A percentile compares a stretch with the other conserved stretches of the same genome.
Evolutionary conservation across 2,113 vertebrate genomes (phyloP).

Genomic region (Australoheros scitulus): DNA sequence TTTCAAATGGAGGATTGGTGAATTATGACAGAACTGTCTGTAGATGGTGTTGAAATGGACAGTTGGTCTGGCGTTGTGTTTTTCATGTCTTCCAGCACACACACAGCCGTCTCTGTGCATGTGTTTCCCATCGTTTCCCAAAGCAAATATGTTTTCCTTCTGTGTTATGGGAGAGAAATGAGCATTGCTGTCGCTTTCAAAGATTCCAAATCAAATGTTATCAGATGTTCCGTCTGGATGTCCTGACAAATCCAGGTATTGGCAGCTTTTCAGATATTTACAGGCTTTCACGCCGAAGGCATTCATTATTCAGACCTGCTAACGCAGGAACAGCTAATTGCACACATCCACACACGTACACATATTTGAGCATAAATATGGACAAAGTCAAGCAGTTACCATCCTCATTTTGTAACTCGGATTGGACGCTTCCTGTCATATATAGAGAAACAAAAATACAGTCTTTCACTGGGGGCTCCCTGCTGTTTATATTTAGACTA

Average conservation of each 20-base stretch:
- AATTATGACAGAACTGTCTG: conserved; percentile 29
- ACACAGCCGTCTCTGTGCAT: not conserved
- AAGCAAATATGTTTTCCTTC: conserved; percentile 24
- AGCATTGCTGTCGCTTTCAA: conserved; percentile 44
- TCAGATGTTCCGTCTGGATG: conserved; percentile 38
- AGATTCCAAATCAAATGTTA: conserved; percentile 51
- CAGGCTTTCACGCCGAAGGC: conserved; percentile 32
- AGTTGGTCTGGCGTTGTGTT: conserved; percentile 40
- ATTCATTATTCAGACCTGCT: conserved; percentile 47
- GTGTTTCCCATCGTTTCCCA: conserved; percentile 30
- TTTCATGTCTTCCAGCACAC: conserved; percentile 4
- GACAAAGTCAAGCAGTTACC: not conserved
- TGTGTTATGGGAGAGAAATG: conserved; percentile 43
- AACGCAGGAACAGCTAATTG: conserved; percentile 12
- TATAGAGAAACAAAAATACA: conserved; percentile 29
- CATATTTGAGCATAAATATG: conserved; percentile 5
- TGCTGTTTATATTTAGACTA: conserved; percentile 56
- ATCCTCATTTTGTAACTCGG: conserved; percentile 19
- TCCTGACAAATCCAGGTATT: conserved; percentile 29
- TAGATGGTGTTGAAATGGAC: conserved; percentile 26
- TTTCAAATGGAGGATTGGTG: conserved; percentile 22
- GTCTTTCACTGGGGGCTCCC: conserved; percentile 22
- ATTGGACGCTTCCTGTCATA: conserved; percentile 50
- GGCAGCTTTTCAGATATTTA: not conserved
- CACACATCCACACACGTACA: not conserved